Percentiles rank a stretch among this genome's conserved stretches.
Conservation (phyloP, 64 coral and sea anemone genomes). For the Orbicella faveolata region DNA sequence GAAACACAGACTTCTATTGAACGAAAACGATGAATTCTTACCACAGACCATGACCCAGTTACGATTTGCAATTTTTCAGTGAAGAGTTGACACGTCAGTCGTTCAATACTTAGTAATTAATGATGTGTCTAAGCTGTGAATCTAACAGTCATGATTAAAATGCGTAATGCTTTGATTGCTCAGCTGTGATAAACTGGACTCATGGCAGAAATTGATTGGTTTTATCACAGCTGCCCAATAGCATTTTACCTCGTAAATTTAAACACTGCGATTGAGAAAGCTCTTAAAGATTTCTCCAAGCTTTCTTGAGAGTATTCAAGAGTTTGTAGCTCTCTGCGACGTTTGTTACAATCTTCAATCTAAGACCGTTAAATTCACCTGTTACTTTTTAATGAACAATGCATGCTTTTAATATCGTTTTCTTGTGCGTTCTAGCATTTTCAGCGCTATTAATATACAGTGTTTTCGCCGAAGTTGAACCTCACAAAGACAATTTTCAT, state of each 20-base stretch:
- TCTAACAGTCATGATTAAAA: slow-evolving; percentile 11
- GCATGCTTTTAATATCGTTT: neutral
- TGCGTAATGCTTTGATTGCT: slow-evolving; percentile 5
- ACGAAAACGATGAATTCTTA: too few relatives aligned
- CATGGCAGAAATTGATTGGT: slow-evolving; percentile 37
- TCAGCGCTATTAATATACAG: neutral
- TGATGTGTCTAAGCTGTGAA: neutral
- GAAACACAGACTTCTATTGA: too few relatives aligned
- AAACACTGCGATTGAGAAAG: neutral
- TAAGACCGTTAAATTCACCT: neutral
- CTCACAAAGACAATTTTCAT: slow-evolving; percentile 81
- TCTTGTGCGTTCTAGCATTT: neutral
- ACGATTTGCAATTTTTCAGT: neutral
- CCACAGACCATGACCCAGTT: too few relatives aligned
- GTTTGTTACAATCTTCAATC: neutral
- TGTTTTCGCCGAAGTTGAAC: slow-evolving; percentile 51
- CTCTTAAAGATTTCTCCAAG: neutral
- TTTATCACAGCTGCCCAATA: slow-evolving; percentile 13
- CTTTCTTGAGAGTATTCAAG: neutral
- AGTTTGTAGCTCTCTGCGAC: neutral
- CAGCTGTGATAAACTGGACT: slow-evolving; percentile 24
- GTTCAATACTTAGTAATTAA: neutral
- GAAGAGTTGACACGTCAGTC: slow-evolving; percentile 13
- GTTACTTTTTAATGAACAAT: neutral
- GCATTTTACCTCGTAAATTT: neutral